Evolutionary conservation across 2,113 vertebrate genomes (phyloP), one percentile per base, ranked within the genome.

Genomic region (Tetraodon nigroviridis): DNA sequence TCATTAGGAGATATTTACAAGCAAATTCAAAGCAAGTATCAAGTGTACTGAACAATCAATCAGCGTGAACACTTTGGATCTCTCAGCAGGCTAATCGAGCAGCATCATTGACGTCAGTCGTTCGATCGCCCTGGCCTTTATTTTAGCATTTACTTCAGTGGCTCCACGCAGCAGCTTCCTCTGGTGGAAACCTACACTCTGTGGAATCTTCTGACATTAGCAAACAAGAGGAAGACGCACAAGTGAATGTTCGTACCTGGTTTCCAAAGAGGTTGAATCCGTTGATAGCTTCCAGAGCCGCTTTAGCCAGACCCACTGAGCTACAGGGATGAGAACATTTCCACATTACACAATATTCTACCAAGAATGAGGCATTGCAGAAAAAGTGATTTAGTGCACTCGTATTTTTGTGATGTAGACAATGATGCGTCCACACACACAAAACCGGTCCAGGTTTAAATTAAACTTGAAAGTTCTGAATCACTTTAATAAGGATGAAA

Each of bases 211-310:
- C 14, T 2, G 17, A 21, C 24, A 44, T 51, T 49, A 58, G 53
- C 46, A 0, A 12, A 32, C 69, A 19, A 37, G 14, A 61, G 7
- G 7, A 29, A 42, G n/a, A 55, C 12, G 0, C 44, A 58, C 17
- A 15, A 19, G 15, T 20, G 40, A 22, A 22, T 29, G 24, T 16
- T 76, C 55, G 75, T 74, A 97, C 97, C 96, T 99, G 97, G 69
- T 95, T 98, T 88, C 97, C 97, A 84, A 98, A 99, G 66, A 99
- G 92, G 87, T 98, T 98, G 90, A 99, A 98, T 84, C 95, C 96
- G 74, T 95, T 98, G 89, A 99, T 95, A 78, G 97, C 95, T 88
- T 99, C 97, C 55, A 99, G 86, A 50, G 94, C 97, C 63, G 96
- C 95, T 91, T 99, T 99, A 76, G 97, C 97, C 79, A 99, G 79